phyloP scores from a whole-genome alignment of 2,113 vertebrate genomes.

The Halcyon malimbica region DNA sequence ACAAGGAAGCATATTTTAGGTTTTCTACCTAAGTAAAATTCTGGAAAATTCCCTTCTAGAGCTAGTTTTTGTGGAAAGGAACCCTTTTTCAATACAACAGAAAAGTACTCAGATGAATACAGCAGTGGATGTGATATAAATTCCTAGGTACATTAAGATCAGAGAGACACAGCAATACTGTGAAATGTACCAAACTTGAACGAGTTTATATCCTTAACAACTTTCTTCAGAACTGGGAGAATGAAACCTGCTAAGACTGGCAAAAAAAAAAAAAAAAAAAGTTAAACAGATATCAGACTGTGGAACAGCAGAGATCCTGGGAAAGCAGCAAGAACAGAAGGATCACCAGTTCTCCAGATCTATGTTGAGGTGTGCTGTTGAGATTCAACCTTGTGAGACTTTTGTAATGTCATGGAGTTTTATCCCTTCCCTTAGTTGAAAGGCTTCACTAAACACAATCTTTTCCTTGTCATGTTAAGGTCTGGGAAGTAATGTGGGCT shows the following conservation, averaged over 20 bases:
- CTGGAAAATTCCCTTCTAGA: not conserved
- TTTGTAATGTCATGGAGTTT: not conserved
- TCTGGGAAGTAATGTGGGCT: not conserved
- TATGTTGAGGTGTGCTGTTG: not conserved
- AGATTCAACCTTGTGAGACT: not conserved
- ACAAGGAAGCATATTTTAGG: not conserved
- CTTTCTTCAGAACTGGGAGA: not conserved
- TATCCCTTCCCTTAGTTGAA: conserved; percentile 16
- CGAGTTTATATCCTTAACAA: not conserved
- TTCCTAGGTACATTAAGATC: not conserved
- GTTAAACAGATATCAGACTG: not conserved
- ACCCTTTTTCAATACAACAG: not conserved
- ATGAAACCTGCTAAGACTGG: not conserved
- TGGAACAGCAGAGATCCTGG: not conserved
- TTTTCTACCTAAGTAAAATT: not conserved
- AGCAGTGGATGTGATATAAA: not conserved
- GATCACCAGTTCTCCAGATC: not conserved
- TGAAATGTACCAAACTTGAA: not conserved
- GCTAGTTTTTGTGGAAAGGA: not conserved
- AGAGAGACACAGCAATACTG: not conserved
- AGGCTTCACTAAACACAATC: not conserved
- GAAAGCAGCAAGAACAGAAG: not conserved
- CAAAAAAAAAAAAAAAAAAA: not conserved
- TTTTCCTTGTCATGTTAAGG: not conserved
- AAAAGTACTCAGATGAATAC: not conserved